A percentile compares a stretch with the other conserved stretches of the same genome.
phyloP scores from a whole-genome alignment of 2,797 vertebrate species.

The Anniella stebbinsi region DNA sequence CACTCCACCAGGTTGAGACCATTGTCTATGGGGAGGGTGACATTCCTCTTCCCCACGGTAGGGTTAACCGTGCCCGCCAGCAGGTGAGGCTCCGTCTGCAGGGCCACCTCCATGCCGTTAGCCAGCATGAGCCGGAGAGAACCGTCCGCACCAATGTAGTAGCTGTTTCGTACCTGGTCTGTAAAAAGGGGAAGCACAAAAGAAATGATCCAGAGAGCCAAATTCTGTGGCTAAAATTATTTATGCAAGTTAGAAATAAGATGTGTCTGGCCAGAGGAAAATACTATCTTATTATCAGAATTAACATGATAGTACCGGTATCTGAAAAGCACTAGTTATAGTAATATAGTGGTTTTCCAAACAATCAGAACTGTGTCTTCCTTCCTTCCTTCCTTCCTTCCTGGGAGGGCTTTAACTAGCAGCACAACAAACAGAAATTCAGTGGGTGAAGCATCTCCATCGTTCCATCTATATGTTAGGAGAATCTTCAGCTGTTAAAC shows the following conservation, averaged over 20 bases:
- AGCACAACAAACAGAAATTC: background rate
- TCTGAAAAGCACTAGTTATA: background rate
- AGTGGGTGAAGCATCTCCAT: too few species aligned
- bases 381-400: background rate
- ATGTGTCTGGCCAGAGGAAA: background rate
- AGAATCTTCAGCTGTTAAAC: background rate
- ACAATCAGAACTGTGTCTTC: background rate
- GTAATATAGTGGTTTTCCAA: background rate
- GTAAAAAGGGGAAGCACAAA: slow-evolving; percentile 64
- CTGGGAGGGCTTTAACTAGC: too few species aligned
- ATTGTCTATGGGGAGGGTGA: slow-evolving; percentile 96
- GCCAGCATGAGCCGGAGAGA: slow-evolving; percentile 93
- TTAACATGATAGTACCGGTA: background rate
- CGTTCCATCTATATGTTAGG: background rate
- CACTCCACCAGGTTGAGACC: slow-evolving; percentile 98
- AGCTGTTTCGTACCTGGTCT: slow-evolving; percentile 99
- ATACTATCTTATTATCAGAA: background rate
- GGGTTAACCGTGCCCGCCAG: slow-evolving; percentile 96
- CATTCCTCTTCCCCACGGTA: slow-evolving; percentile 95
- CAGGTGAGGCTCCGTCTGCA: slow-evolving; percentile 96
- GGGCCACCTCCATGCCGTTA: slow-evolving; percentile 98
- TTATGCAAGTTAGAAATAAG: background rate
- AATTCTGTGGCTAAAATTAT: background rate
- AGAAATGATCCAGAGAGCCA: background rate
- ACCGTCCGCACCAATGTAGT: slow-evolving; percentile 94